Percentiles rank a stretch among this genome's conserved stretches.
These are phyloP conservation scores for Sylvilagus bachmani DNA, from an alignment of 2,113 vertebrate genomes.

Conservation along the genomic window DNA sequence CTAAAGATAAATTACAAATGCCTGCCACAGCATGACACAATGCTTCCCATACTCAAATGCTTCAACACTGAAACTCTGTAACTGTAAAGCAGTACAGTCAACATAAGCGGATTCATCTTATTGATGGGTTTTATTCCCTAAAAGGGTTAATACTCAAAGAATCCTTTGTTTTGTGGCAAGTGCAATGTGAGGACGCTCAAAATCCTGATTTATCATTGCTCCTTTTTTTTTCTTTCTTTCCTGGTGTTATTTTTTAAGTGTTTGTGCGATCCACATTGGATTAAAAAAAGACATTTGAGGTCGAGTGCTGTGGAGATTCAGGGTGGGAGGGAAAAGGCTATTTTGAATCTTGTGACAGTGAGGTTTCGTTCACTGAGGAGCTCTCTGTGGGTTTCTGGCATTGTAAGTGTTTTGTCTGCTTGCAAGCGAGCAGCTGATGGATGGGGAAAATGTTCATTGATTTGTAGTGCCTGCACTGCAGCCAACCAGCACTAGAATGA, in stretches of 20 bases:
- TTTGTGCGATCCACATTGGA: conserved; percentile 52
- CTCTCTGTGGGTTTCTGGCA: conserved; percentile 87
- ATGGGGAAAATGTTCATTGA: conserved; percentile 84
- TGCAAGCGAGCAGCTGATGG: conserved; percentile 86
- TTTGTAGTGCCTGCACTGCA: conserved; percentile 84
- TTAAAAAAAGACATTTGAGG: conserved; percentile 70
- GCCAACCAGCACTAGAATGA: conserved; percentile 82
- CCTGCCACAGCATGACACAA: neutral
- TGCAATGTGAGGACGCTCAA: conserved; percentile 69
- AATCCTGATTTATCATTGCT: conserved; percentile 76
- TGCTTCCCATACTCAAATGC: conserved; percentile 52
- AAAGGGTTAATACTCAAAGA: conserved; percentile 74
- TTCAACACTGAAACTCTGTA: neutral
- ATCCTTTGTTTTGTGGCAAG: conserved; percentile 77
- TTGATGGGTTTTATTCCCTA: conserved; percentile 58
- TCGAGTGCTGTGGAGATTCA: conserved; percentile 63
- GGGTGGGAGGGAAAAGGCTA: conserved; percentile 71
- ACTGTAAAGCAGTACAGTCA: conserved; percentile 47
- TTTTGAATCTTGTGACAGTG: conserved; percentile 82
- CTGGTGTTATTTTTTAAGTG: conserved; percentile 72
- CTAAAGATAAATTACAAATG: conserved; percentile 65
- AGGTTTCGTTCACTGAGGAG: conserved; percentile 87
- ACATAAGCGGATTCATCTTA: conserved; percentile 50
- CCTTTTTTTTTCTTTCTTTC: neutral
- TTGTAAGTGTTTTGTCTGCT: conserved; percentile 88